Evolutionary conservation across 2,797 vertebrate species (phyloP).

Genomic region (Hephaestus fuliginosus): DNA sequence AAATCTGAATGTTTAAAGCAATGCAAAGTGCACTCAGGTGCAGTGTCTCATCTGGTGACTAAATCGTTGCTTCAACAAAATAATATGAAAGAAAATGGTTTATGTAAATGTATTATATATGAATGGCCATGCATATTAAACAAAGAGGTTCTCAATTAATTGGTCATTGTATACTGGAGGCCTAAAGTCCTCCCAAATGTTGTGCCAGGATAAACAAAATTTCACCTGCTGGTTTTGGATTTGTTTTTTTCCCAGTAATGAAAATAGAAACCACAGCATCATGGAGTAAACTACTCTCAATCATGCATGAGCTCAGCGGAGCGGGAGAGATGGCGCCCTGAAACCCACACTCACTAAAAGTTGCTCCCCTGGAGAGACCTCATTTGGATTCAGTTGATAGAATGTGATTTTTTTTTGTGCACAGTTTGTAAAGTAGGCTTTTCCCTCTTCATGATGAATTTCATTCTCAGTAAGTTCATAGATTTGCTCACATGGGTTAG

Average conservation of each 20-base stretch:
- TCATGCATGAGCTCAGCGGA: conserved; percentile 49
- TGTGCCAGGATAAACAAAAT: background rate
- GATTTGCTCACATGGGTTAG: conserved; percentile 21
- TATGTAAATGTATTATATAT: background rate
- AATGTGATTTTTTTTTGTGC: conserved; percentile 45
- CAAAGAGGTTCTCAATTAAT: background rate
- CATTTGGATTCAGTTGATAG: conserved; percentile 60
- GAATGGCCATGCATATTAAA: background rate
- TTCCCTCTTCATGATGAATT: conserved; percentile 25
- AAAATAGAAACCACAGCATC: conserved; percentile 45
- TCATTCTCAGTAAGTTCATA: conserved; percentile 32
- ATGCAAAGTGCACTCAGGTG: background rate
- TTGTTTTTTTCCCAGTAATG: conserved; percentile 29
- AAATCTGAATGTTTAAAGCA: conserved; percentile 5
- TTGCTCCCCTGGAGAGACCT: conserved; percentile 49
- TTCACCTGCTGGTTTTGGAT: background rate
- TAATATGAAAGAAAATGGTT: background rate
- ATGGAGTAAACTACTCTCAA: conserved; percentile 49
- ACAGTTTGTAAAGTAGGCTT: conserved; percentile 50
- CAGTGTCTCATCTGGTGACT: background rate
- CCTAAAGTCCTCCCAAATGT: background rate
- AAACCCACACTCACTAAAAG: conserved; percentile 49
- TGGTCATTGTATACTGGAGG: background rate
- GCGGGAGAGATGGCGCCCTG: conserved; percentile 43
- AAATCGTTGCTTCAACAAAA: background rate